Percentiles rank a stretch among this genome's conserved stretches.
phyloP scores from a whole-genome alignment of 2,888 invertebrate genomes.

The Toxonevra muliebris region DNA sequence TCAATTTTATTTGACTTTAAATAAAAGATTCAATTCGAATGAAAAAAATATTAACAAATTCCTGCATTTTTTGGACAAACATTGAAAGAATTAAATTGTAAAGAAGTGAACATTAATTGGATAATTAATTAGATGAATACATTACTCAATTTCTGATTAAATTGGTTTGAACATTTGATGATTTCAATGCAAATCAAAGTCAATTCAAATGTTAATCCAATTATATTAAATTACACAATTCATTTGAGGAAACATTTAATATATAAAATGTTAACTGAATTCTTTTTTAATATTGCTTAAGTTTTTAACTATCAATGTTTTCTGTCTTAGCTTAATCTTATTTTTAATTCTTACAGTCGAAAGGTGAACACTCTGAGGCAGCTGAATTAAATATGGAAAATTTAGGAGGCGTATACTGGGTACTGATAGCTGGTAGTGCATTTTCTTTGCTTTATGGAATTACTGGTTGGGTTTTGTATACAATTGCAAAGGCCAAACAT shows the following conservation, averaged over 20 bases:
- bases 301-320: not conserved
- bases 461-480: slow-evolving; percentile 56
- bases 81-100: too few relatives aligned
- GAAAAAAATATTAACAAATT: too few relatives aligned
- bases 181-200: not conserved
- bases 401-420: slow-evolving; percentile 72
- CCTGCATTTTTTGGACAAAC: too few relatives aligned
- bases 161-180: not conserved
- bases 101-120: too few relatives aligned
- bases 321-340: slow-evolving; percentile 13
- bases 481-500: slow-evolving; percentile 54
- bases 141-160: not conserved
- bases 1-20: too few relatives aligned
- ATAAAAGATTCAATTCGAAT: too few relatives aligned
- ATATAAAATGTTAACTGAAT: too few relatives aligned
- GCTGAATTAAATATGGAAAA: slow-evolving; percentile 71
- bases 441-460: slow-evolving; percentile 57
- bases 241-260: not conserved
- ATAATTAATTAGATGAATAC: too few relatives aligned
- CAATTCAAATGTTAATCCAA: too few relatives aligned
- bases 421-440: slow-evolving; percentile 67
- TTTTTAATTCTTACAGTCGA: slow-evolving; percentile 40
- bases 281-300: too few relatives aligned
- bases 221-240: too few relatives aligned
- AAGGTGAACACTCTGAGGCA: slow-evolving; percentile 59